A percentile compares a stretch with the other conserved stretches of the same genome.
These are phyloP conservation scores for Poicephalus meyeri DNA, from an alignment of 2,113 vertebrate genomes.

Conservation along the genomic window DNA sequence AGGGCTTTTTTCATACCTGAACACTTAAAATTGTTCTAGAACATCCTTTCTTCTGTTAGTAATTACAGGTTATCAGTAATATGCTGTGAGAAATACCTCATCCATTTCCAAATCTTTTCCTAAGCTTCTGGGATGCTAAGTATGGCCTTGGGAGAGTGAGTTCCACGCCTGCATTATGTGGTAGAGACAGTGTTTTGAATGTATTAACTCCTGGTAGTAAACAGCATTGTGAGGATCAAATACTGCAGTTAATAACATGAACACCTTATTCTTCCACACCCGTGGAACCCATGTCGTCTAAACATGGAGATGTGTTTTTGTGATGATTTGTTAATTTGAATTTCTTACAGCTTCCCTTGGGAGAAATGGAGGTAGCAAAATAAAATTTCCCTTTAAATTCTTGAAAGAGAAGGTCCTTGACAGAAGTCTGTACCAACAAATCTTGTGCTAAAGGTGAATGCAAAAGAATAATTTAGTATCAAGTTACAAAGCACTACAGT, in stretches of 20 bases:
- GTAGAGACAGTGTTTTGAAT: not conserved
- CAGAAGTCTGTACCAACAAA: not conserved
- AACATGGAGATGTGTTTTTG: not conserved
- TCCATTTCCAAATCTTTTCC: not conserved
- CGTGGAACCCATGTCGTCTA: not conserved
- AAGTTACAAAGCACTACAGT: not conserved
- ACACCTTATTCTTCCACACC: not conserved
- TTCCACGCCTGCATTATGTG: not conserved
- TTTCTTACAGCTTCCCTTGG: not conserved
- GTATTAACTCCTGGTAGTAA: not conserved
- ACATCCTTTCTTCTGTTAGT: not conserved
- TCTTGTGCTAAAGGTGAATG: not conserved
- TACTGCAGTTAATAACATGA: not conserved
- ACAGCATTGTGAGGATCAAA: not conserved
- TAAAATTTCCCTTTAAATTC: constrained; percentile 1
- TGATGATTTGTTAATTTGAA: not conserved
- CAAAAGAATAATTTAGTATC: not conserved
- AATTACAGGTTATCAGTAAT: not conserved
- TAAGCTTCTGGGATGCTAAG: not conserved
- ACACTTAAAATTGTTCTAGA: not conserved
- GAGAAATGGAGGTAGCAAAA: not conserved
- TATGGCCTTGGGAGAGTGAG: not conserved
- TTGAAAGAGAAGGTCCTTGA: not conserved
- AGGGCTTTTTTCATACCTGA: not conserved
- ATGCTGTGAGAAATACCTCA: not conserved